phyloP scores from a whole-genome alignment of 2,113 vertebrate species.

The Notarius quadriscutis region DNA sequence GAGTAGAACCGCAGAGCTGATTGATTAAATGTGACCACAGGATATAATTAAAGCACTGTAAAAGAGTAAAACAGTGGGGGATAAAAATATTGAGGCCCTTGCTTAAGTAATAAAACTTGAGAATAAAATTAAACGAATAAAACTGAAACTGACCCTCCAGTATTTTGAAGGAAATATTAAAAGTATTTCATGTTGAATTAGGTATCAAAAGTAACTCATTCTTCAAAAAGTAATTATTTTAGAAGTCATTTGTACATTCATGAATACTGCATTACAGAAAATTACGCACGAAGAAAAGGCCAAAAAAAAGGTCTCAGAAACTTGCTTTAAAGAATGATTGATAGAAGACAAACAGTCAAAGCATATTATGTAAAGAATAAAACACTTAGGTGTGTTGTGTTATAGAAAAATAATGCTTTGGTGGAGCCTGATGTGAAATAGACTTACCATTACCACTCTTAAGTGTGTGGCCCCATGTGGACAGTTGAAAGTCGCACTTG shows the following conservation, averaged over 20 bases:
- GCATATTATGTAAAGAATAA: not conserved
- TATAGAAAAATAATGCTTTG: not conserved
- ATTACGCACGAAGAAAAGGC: not conserved
- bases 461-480: not conserved
- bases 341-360: not conserved
- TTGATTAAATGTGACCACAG: conserved; percentile 21
- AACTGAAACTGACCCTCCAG: not conserved
- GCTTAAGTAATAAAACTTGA: conserved; percentile 6
- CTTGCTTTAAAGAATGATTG: not conserved
- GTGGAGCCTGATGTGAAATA: not conserved
- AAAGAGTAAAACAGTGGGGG: not conserved
- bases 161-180: conserved; percentile 13
- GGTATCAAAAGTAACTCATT: conserved; percentile 6
- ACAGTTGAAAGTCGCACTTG: too few species aligned
- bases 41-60: conserved; percentile 20
- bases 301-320: not conserved
- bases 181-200: conserved; percentile 17
- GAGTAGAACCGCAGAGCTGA: not conserved
- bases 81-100: not conserved
- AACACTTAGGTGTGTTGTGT: not conserved
- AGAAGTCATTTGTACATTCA: conserved; percentile 23
- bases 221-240: conserved; percentile 25
- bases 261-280: conserved; percentile 22
- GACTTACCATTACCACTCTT: not conserved
- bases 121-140: conserved; percentile 24